Conservation (phyloP, 92 coral and sea anemone genomes). For the Palythoa grandis region DNA sequence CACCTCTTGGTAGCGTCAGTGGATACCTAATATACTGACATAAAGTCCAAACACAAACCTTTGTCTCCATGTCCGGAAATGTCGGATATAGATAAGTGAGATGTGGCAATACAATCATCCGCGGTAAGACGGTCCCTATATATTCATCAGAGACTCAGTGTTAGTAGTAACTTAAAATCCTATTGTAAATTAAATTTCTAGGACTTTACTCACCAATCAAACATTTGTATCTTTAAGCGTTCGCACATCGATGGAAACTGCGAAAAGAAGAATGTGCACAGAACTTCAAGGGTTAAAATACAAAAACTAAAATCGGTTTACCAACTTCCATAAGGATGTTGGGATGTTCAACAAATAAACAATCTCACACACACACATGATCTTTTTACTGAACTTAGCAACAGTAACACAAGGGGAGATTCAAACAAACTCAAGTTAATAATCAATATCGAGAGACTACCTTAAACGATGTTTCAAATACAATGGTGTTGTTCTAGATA, state of each 20-base stretch:
- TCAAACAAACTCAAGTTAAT: too few relatives aligned
- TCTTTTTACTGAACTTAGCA: too few relatives aligned
- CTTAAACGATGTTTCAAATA: too few relatives aligned
- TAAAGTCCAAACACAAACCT: constrained; percentile 52
- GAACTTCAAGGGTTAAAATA: too few relatives aligned
- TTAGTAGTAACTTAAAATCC: not conserved
- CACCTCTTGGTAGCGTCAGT: not conserved
- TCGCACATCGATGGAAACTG: constrained; percentile 96
- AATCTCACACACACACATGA: too few relatives aligned
- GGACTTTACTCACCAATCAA: constrained; percentile 74
- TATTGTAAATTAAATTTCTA: not conserved
- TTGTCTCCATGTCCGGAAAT: constrained; percentile 91
- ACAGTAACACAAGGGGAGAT: too few relatives aligned
- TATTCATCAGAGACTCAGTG: not conserved
- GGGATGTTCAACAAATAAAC: too few relatives aligned
- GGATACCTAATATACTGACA: not conserved
- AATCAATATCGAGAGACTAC: too few relatives aligned
- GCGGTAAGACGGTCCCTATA: constrained; percentile 93
- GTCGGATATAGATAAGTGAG: constrained; percentile 66
- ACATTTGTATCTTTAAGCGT: constrained; percentile 74
- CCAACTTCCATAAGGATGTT: too few relatives aligned
- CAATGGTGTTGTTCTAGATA: too few relatives aligned
- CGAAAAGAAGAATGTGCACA: not conserved
- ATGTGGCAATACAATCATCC: constrained; percentile 91
- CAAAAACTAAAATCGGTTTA: too few relatives aligned